Evolutionary conservation across 2,113 vertebrate species (phyloP), one percentile per base, ranked within the genome.

Genomic region (Epinephelus fuscoguttatus): DNA sequence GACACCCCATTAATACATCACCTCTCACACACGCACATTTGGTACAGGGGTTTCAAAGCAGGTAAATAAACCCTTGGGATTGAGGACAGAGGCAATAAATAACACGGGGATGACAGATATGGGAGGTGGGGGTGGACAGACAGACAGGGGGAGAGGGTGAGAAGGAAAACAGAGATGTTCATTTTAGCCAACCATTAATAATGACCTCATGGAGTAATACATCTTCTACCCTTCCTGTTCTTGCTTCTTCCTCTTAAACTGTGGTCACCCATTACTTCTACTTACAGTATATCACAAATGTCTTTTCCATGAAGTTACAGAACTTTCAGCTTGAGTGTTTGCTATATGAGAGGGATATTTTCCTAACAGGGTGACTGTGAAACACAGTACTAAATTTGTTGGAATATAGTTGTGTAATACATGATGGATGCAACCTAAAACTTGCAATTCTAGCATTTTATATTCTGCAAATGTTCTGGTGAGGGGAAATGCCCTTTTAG

Each of bases 31-130:
- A 64, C 33, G 33, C 56, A 69, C 76, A 81, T 56, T 81, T 79
- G 14, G 70, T 25, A 49, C 45, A 78, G 52, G 61, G 75, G 63
- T 63, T 86, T 79, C 81, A 84, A 82, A 91, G 80, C 57, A 69
- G 81, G 83, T 86, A 91, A 88, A 92, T 87, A 86, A 91, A 88
- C 84, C 84, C 80, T 53, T 49, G 79, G 73, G 87, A 89, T 81
- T 77, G 78, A 77, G 59, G 73, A 81, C 64, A 75, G 78, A 78
- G 77, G 78, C 77, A 78, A 90, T 93, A 91, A 92, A 93, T 93
- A 88, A 90, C 75, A 70, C 11, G 55, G 50, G 25, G 75, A 60
- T 88, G 86, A 91, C 87, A 89, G 85, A 90, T 79, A 86, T 23
- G 49, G 60, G 73, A 79, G 74, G 70, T 53, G 74, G 76, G 75